Percentiles rank a stretch among this genome's conserved stretches.
Conservation (phyloP, 2,797 vertebrate species). For the Schizopygopsis pylzovi region DNA sequence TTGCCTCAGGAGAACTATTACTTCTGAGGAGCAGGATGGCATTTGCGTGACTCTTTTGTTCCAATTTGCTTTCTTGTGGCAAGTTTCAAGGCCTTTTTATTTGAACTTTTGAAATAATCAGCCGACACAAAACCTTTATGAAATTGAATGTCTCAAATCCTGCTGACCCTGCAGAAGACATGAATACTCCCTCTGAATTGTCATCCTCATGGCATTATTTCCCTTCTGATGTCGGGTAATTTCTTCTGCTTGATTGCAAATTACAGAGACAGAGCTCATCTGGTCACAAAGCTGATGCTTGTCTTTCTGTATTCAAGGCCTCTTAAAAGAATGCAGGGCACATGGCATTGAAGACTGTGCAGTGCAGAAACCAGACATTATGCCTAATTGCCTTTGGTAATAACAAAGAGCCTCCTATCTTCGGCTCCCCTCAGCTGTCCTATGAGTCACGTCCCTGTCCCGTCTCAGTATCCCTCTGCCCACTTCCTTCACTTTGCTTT, state of each 20-base stretch:
- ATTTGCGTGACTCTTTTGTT: constrained; percentile 47
- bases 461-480: constrained; percentile 27
- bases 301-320: constrained; percentile 32
- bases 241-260: constrained; percentile 52
- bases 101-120: constrained; percentile 28
- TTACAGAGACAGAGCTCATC: constrained; percentile 38
- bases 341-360: constrained; percentile 17
- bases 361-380: constrained; percentile 26
- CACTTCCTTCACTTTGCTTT: constrained; percentile 15
- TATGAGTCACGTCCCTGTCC: constrained; percentile 47
- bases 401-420: constrained; percentile 55
- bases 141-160: constrained; percentile 30
- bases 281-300: constrained; percentile 55
- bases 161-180: constrained; percentile 51
- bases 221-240: constrained; percentile 33
- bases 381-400: constrained; percentile 48
- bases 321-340: constrained; percentile 32
- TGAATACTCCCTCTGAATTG: constrained; percentile 35
- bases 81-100: constrained; percentile 45
- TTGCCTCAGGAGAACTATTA: background rate
- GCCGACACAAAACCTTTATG: constrained; percentile 29
- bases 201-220: constrained; percentile 51
- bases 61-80: constrained; percentile 42
- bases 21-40: background rate
- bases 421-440: constrained; percentile 38